Evolutionary conservation across 1,140 invertebrate species (phyloP), one percentile per base, ranked within the genome.

Genomic region (Doryteuthis pealeii): DNA sequence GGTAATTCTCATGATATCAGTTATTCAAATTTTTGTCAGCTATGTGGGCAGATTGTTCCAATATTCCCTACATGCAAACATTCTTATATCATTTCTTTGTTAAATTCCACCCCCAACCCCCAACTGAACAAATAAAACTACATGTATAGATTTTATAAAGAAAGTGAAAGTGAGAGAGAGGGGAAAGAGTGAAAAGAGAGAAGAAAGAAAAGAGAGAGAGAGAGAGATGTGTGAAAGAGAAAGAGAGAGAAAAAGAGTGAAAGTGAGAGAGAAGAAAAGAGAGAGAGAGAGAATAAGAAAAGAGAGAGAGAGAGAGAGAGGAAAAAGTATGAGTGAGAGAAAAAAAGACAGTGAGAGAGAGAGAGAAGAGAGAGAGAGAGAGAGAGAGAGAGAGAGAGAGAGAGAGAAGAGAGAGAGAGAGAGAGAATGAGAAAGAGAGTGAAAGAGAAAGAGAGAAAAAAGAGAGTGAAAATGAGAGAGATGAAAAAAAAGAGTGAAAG

Each of bases 361-460:
- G 14, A 74, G 73, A 72, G 1, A n/a, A 62, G 22, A 72, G 70
- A 72, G 5, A 30, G 32, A 74, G 73, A 72, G 54, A 62, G 14
- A 72, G 73, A 72, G 32, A 62, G 32, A 74, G 73, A 72, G 54
- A n/a, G 14, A 30, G 68, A 72, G n/a, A 30, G 26, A 74, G 70
- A 72, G 54, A 40, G 22, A 72, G 68, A 71, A 18, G 40, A 22
- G 30, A 43, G 15, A 49, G 40, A 15, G 30, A 10, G 40, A 69
- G 35, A 35, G 10, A 28, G 40, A 69, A 73, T 22, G 62, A 2
- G 18, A 35, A 72, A 4, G 26, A 43, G 40, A 22, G 35, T 15
- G 26, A 35, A 71, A 28, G 30, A 40, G 40, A 30, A 45, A 31
- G n/a, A 45, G 43, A 33, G 40, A 30, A 12, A 45, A 74, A 65